A percentile compares a stretch with the other conserved stretches of the same genome.
Conservation (phyloP, 2,113 vertebrate genomes). For the Oreochromis tanganicae region DNA sequence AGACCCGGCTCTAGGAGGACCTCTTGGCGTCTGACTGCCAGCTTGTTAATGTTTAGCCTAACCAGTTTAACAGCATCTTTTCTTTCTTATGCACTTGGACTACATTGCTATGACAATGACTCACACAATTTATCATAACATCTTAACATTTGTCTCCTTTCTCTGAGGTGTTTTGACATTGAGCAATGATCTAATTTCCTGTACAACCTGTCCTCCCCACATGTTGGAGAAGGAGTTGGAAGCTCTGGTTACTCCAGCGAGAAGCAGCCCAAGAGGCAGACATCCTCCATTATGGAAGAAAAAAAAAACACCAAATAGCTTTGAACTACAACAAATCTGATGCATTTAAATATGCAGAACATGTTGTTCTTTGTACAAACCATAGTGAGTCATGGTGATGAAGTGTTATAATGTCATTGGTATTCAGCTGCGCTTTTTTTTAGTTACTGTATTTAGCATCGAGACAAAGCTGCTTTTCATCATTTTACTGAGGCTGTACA, state of each 20-base stretch:
- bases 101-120: background rate
- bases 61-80: background rate
- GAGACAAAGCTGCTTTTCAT: background rate
- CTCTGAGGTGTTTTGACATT: background rate
- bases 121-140: background rate
- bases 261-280: background rate
- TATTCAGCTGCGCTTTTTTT: background rate
- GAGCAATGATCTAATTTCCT: background rate
- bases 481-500: background rate
- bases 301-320: background rate
- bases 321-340: background rate
- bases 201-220: background rate
- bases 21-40: background rate
- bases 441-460: background rate
- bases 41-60: background rate
- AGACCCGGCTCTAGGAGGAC: background rate
- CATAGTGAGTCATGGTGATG: background rate
- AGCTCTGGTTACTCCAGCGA: background rate
- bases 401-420: background rate
- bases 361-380: background rate
- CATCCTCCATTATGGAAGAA: background rate
- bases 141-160: background rate
- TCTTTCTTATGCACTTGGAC: background rate
- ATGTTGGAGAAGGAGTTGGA: background rate
- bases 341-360: background rate